Evolutionary conservation across 2,797 vertebrate genomes (phyloP).

Genomic region (Phrynocephalus forsythii): DNA sequence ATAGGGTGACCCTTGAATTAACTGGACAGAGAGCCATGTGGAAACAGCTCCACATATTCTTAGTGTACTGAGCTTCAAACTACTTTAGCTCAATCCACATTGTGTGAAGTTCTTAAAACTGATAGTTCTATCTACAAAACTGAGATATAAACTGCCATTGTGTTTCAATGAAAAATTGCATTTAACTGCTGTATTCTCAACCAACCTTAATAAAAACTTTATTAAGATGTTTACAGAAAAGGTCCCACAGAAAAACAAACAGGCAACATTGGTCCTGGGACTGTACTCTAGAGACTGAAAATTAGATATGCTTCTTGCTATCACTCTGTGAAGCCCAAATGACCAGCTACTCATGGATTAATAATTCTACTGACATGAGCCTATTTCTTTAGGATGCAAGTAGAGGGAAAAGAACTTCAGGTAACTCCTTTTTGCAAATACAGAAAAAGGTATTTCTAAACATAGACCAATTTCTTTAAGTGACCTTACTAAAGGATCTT

Average conservation of each 20-base stretch:
- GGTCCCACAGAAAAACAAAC: conserved; percentile 45
- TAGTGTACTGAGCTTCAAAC: background rate
- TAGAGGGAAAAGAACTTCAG: no score
- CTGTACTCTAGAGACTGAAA: conserved; percentile 32
- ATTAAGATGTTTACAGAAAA: background rate
- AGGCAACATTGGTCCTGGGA: conserved; percentile 57
- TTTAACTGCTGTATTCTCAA: conserved; percentile 53
- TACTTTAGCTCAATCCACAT: background rate
- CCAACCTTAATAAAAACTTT: conserved; percentile 18
- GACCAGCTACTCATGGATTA: background rate
- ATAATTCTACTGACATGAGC: background rate
- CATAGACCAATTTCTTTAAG: conserved; percentile 35
- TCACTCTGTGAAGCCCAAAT: background rate
- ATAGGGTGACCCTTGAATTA: background rate
- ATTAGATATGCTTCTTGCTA: conserved; percentile 5
- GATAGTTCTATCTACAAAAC: background rate
- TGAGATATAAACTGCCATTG: conserved; percentile 23
- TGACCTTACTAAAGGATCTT: conserved; percentile 13
- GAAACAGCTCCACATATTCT: background rate
- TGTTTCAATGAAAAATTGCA: conserved; percentile 49
- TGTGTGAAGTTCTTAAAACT: background rate
- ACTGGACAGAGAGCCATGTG: background rate
- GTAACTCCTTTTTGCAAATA: background rate
- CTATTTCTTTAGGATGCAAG: background rate
- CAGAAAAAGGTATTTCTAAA: conserved; percentile 13